Base-by-base conservation (phyloP, 2,888 invertebrate genomes). In the Trypoxylon attenuatum region DNA sequence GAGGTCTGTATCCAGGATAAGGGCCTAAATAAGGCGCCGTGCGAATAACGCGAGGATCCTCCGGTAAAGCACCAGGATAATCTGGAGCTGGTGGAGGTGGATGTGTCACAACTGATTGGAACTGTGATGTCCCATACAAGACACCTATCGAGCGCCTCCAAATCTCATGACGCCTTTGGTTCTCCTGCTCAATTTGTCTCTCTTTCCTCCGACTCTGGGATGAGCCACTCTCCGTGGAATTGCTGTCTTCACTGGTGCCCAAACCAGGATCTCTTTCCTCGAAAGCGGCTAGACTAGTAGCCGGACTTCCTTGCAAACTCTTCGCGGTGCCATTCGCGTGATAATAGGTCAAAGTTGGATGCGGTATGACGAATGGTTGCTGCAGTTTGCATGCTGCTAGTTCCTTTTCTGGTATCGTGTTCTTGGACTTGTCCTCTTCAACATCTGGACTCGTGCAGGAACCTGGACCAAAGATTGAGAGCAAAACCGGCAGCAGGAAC, bases 401-500 rank as follows among this genome's bases (percentile, higher is more conserved):
- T 0, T 76, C 72, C 27, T 76, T 69, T 1, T 73, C 72, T 0
- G 54, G 27, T 0, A 43, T 19, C 1, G 29, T 53, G 1, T 54
- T 56, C 39, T 71, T 71, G 16, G 23, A 39, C 19, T n/a, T 43
- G 15, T 42, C 54, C 5, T 56, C 64, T 3, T 5, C 8, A 0
- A 52, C 52, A 0, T 53, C 87, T 15, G 81, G 75, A 2, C 82
- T 72, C 1, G 76, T 75, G 27, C 88, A 88, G 79, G 93, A 92
- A 0, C 94, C 94, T 0, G 96, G 95, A 0, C 96, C 96, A 75
- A 96, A 95, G 2, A 96, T 88, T 0, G 95, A 95, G 0, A 96
- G 86, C 1, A 96, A 88, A 1, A 96, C 96, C 0, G 98, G 98
- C 10, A 98, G 88, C 13, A 98, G 89, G 81, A 98, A 93, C 3